Evolutionary conservation across 2,113 vertebrate genomes (phyloP), one percentile per base, ranked within the genome.

Genomic region (Gambusia affinis): DNA sequence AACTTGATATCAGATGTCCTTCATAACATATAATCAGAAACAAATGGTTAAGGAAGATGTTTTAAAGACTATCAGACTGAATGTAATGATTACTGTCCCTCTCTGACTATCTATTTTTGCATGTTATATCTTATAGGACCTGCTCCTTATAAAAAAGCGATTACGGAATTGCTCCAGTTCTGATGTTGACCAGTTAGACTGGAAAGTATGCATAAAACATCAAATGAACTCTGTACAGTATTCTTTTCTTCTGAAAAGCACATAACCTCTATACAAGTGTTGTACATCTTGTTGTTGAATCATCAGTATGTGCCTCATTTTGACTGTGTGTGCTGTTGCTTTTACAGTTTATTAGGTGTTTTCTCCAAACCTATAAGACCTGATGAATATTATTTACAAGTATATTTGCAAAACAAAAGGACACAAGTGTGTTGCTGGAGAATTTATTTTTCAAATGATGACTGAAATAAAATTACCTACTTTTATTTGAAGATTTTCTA

Each of bases 391-490:
- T 90, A 78, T 82, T 85, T 73, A 87, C 35, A 63, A 67, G 69
- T 82, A 88, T 82, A 47, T 78, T 37, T n/a, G 19, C 6, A 24
- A 31, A 65, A 67, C 85, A 80, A 67, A 86, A 79, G 37, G 61
- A 27, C 81, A 75, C 80, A 69, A 70, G 63, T 84, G 72, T 93
- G 76, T 89, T 90, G 82, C 84, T 90, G 81, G 78, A 88, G 72
- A 37, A 78, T 88, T 84, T 82, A 80, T 89, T 91, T 91, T 90
- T 73, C 87, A 93, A 89, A 88, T 65, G 85, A 85, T 91, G 88
- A 89, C 85, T 92, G 90, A 90, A 95, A 94, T 95, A 93, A 94
- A 94, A 88, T 87, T 1, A 87, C 80, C 74, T 82, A 86, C 77
- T 93, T 57, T 75, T 72, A 83, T 85, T 76, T 91, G 85, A 77